Conservation (phyloP, 2,113 vertebrate species). For the Corvus moneduloides region DNA sequence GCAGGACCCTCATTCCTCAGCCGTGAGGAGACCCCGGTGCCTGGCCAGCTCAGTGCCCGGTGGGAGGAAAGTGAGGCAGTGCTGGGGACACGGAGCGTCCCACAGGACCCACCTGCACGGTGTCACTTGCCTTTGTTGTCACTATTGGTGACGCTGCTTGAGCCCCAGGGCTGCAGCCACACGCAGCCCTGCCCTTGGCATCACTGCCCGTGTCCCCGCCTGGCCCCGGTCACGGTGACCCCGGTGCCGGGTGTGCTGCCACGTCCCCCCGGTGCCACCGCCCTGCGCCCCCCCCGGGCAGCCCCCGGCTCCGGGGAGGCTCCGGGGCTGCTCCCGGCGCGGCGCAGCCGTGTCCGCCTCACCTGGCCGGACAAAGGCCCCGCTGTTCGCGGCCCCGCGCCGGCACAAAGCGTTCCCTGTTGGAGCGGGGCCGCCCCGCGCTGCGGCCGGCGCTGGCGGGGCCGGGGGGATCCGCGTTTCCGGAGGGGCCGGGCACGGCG, state of each 20-base stretch:
- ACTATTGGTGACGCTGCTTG: rapidly evolving
- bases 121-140: neutral
- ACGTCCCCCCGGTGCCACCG: rapidly evolving
- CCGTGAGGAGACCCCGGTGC: rapidly evolving
- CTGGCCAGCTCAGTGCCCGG: rapidly evolving
- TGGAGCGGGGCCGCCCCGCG: neutral
- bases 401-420: conserved; percentile 30
- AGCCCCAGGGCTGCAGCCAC: rapidly evolving
- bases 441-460: neutral
- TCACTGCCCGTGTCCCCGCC: neutral
- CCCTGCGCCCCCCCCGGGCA: neutral
- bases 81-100: rapidly evolving
- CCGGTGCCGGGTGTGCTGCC: neutral
- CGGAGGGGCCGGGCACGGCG: neutral
- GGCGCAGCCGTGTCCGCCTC: neutral
- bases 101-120: rapidly evolving
- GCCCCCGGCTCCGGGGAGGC: neutral
- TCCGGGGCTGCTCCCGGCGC: neutral
- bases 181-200: rapidly evolving
- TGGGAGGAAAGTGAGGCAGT: neutral
- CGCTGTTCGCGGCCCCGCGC: neutral
- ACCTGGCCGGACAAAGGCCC: conserved; percentile 19
- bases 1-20: neutral
- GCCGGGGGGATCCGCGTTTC: neutral
- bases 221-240: rapidly evolving